These are phyloP conservation scores for Dasyornis broadbenti DNA, from an alignment of 2,113 vertebrate genomes.

Conservation along the genomic window DNA sequence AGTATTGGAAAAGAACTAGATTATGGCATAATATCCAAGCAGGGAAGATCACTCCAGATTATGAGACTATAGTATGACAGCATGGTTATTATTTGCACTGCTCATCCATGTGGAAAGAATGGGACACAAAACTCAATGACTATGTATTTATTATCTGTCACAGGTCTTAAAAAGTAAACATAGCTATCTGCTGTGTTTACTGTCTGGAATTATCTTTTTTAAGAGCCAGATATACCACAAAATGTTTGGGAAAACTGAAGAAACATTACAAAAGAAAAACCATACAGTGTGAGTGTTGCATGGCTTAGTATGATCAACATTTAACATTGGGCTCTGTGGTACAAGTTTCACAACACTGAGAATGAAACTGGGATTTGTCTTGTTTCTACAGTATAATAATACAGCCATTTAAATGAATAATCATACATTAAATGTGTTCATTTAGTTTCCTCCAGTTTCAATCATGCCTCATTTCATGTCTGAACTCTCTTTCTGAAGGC, in stretches of 20 bases:
- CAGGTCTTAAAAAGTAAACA: neutral
- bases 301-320: neutral
- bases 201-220: neutral
- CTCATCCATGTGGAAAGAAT: neutral
- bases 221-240: neutral
- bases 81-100: neutral
- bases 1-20: neutral
- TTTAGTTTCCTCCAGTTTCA: neutral
- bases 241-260: neutral
- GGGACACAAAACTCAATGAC: neutral
- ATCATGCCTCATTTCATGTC: neutral
- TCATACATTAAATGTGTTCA: neutral
- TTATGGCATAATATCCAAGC: neutral
- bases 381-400: neutral
- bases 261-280: neutral
- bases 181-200: neutral
- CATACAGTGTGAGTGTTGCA: neutral
- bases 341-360: neutral
- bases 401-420: neutral
- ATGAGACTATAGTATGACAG: neutral
- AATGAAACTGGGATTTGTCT: neutral
- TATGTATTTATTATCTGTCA: neutral
- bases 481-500: neutral
- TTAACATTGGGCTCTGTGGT: neutral
- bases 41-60: neutral